Conservation (phyloP, 2,113 vertebrate species). For the Takifugu bimaculatus region DNA sequence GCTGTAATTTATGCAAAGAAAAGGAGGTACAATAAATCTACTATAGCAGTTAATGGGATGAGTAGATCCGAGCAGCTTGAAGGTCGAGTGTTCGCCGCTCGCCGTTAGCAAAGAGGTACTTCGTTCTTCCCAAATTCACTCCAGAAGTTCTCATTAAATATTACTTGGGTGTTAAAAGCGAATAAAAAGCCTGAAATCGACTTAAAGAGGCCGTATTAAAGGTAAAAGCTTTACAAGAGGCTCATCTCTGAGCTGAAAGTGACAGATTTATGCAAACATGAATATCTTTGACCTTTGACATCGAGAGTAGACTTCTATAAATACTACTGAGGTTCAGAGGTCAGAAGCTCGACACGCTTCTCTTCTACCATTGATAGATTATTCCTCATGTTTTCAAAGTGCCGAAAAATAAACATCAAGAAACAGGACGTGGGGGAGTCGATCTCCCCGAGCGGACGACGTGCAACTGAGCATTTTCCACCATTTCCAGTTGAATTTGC, state of each 20-base stretch:
- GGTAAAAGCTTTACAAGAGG: constrained; percentile 5
- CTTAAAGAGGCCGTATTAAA: background rate
- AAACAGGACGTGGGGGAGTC: constrained; percentile 65
- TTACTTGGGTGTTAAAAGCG: too few species aligned
- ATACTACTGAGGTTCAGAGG: constrained; percentile 28
- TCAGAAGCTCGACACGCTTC: constrained; percentile 6
- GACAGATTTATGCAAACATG: background rate
- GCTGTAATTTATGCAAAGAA: background rate
- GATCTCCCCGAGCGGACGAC: constrained; percentile 31
- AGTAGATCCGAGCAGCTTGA: too few species aligned
- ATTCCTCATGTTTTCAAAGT: constrained; percentile 22
- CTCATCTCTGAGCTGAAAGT: background rate
- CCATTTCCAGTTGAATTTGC: too few species aligned
- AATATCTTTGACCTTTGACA: constrained; percentile 14
- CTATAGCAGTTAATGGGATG: too few species aligned
- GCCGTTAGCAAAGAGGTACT: too few species aligned
- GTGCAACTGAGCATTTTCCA: background rate
- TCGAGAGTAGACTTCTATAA: constrained; percentile 35
- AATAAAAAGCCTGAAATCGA: background rate
- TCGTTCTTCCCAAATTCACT: too few species aligned
- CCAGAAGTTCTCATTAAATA: too few species aligned
- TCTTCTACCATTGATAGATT: constrained; percentile 13
- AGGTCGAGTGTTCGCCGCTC: too few species aligned
- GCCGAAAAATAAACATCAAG: constrained; percentile 30
- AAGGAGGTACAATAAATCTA: too few species aligned